Evolutionary conservation across 2,113 vertebrate species (phyloP).

Genomic region (Cyanoliseus patagonus): DNA sequence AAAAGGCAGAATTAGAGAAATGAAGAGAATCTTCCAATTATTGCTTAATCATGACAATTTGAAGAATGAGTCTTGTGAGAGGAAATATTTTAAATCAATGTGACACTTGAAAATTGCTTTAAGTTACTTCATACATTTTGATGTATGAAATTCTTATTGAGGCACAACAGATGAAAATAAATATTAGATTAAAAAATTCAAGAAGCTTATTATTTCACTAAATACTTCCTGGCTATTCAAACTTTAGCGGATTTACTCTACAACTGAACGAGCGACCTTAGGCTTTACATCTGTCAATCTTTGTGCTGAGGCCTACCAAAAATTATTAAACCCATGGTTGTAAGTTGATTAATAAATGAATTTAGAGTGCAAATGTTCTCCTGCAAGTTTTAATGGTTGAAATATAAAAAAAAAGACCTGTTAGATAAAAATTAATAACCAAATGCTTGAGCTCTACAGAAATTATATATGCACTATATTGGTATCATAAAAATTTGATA

Average conservation of each 20-base stretch:
- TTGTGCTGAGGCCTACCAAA: background rate
- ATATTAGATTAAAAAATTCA: conserved; percentile 15
- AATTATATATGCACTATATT: background rate
- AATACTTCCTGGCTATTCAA: conserved; percentile 51
- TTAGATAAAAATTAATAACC: background rate
- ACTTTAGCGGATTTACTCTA: conserved; percentile 39
- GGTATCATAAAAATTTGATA: background rate
- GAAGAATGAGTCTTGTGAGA: background rate
- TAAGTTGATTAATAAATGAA: background rate
- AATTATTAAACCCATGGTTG: background rate
- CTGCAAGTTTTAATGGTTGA: background rate
- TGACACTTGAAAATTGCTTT: conserved; percentile 52
- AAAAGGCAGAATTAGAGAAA: conserved; percentile 19
- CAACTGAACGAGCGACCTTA: background rate
- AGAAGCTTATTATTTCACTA: conserved; percentile 51
- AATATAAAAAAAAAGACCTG: background rate
- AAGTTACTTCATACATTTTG: conserved; percentile 37
- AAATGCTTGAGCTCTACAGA: background rate
- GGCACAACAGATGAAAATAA: conserved; percentile 48
- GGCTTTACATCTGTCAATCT: conserved; percentile 23
- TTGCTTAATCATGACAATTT: conserved; percentile 19
- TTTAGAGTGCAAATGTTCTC: background rate
- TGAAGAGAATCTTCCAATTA: conserved; percentile 14
- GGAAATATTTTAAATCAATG: conserved; percentile 41
- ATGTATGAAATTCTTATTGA: conserved; percentile 36